phyloP scores from a whole-genome alignment of 1,140 invertebrate species.

The Drosophila elegans region DNA sequence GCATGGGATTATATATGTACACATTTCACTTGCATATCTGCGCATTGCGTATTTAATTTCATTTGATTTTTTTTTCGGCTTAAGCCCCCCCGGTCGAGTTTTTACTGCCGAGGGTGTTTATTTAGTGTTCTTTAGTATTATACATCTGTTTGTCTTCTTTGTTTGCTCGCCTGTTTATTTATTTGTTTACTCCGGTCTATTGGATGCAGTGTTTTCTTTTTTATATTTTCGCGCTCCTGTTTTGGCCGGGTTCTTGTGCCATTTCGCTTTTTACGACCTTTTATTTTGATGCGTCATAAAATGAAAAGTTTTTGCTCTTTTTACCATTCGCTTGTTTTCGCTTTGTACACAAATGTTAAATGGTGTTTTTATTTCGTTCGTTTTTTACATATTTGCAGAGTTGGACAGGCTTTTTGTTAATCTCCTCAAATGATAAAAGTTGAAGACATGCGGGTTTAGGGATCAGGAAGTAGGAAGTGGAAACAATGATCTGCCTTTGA shows the following conservation, averaged over 20 bases:
- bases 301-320: constrained; percentile 55
- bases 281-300: constrained; percentile 75
- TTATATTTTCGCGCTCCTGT: background rate
- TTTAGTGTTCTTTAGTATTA: constrained; percentile 6
- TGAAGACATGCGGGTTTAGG: background rate
- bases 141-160: constrained; percentile 4
- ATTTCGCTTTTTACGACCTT: constrained; percentile 55
- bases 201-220: constrained; percentile 20
- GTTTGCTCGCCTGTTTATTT: constrained; percentile 10
- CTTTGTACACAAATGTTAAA: constrained; percentile 44
- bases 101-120: constrained; percentile 29
- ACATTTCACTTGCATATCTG: background rate
- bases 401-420: constrained; percentile 12
- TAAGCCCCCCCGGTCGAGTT: constrained; percentile 4
- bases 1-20: constrained; percentile 18
- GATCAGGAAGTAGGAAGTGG: background rate
- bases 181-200: constrained; percentile 19
- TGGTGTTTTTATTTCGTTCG: constrained; percentile 27
- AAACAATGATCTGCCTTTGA: background rate
- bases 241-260: constrained; percentile 10
- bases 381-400: constrained; percentile 45
- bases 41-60: constrained; percentile 8
- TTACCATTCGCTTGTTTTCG: constrained; percentile 11
- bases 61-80: constrained; percentile 28
- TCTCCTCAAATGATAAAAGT: background rate